phyloP scores from a whole-genome alignment of 2,888 invertebrate genomes.

The Drepana falcataria region DNA sequence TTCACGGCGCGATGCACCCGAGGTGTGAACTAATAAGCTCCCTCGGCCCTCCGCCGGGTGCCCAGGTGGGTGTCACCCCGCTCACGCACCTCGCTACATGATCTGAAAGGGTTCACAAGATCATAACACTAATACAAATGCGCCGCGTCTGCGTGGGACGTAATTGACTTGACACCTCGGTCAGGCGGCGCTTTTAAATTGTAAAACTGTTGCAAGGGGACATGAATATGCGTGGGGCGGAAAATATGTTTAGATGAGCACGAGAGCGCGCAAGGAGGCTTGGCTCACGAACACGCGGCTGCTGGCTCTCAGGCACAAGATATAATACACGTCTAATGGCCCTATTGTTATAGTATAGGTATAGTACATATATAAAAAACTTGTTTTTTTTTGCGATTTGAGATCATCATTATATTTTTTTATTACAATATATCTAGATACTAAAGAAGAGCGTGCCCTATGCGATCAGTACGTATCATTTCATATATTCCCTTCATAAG shows the following conservation, averaged over 20 bases:
- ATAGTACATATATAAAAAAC: too few species aligned
- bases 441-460: too few species aligned
- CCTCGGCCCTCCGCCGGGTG: slow-evolving; percentile 16
- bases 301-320: too few species aligned
- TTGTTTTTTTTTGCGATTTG: too few species aligned
- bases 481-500: too few species aligned
- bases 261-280: too few species aligned
- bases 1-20: slow-evolving; percentile 17
- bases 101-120: slow-evolving; percentile 1
- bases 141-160: not conserved
- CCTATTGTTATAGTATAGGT: too few species aligned
- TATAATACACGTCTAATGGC: too few species aligned
- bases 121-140: not conserved
- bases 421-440: too few species aligned
- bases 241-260: not conserved
- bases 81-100: not conserved
- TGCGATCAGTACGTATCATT: too few species aligned
- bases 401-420: too few species aligned
- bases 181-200: not conserved
- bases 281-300: too few species aligned
- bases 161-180: not conserved
- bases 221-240: not conserved
- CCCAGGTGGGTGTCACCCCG: not conserved
- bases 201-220: not conserved
- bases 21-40: slow-evolving; percentile 33